Evolutionary conservation across 2,797 vertebrate genomes (phyloP), one percentile per base, ranked within the genome.

Genomic region (Darevskia mixta): DNA sequence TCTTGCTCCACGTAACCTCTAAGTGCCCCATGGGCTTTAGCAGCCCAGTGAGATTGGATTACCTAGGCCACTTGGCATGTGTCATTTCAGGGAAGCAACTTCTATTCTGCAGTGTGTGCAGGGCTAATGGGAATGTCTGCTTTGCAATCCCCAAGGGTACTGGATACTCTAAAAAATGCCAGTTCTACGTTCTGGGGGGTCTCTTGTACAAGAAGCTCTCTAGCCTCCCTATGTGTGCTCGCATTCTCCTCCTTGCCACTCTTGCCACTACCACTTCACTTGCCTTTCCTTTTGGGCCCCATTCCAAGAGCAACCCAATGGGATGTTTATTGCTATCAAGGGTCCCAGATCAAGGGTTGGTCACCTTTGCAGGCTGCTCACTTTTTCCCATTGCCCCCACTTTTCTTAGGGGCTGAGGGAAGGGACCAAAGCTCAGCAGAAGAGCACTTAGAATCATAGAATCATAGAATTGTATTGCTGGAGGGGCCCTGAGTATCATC

Each of bases 61-160:
- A 3, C 82, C 20, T 86, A 0, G 0, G 35, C 73, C 8, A 11
- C 15, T 58, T 67, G 29, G 49, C 0, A 0, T 80, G 20, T 0
- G 0, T 18, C 8, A 55, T 5, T 15, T 82, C 71, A 20, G 1
- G 27, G 4, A 29, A 64, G 2, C 8, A 87, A 35, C 23, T 55
- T 20, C 18, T 61, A 61, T 15, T 88, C 55, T 32, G 1, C 13
- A 5, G 27, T 55, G 27, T 17, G 78, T 0, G 0, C 32, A 41
- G 20, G 80, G 29, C 0, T 0, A 11, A 23, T 32, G 0, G 0
- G 29, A 41, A 49, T 41, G 86, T 87, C 61, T 88, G 83, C 20
- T 69, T 15, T 90, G 81, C 71, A 88, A 18, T 58, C 43, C 0
- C 23, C 79, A 61, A 35, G 13, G 25, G 25, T n/a, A 72, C 3